A percentile compares a stretch with the other conserved stretches of the same genome.
Evolutionary conservation across 2,888 invertebrate species (phyloP).

Genomic region (Chromoteleia sp.): DNA sequence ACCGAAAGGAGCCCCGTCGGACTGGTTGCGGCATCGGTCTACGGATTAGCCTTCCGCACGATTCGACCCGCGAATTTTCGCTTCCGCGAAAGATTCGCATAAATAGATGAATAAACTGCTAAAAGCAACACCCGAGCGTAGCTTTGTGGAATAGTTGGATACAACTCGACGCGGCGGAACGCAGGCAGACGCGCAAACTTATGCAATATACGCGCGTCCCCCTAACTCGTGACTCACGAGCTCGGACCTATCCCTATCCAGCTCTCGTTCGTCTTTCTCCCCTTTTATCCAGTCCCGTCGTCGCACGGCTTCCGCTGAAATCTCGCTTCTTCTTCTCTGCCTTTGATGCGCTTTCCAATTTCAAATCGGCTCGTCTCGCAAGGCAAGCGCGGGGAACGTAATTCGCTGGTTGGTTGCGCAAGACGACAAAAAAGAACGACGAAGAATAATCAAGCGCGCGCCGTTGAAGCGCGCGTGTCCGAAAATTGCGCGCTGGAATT

Average conservation of each 20-base stretch:
- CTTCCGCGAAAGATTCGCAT: conserved; percentile 27
- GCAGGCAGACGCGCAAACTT: conserved; percentile 78
- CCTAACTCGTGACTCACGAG: conserved; percentile 76
- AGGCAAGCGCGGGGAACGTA: no score
- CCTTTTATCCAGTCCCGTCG: conserved; percentile 58
- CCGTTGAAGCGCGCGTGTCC: background rate
- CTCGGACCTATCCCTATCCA: conserved; percentile 77
- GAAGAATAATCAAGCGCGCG: background rate
- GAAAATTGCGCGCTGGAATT: conserved; percentile 3
- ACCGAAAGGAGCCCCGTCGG: conserved; percentile 76
- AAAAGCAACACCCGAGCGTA: conserved; percentile 12
- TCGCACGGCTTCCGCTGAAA: conserved; percentile 81
- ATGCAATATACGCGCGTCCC: conserved; percentile 82
- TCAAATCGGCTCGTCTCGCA: conserved; percentile 46
- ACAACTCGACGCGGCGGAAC: background rate
- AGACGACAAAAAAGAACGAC: background rate
- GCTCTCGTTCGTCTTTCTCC: conserved; percentile 68
- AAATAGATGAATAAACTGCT: conserved; percentile 28
- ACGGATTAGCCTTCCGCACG: conserved; percentile 63
- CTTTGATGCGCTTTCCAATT: conserved; percentile 79
- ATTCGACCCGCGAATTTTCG: conserved; percentile 54
- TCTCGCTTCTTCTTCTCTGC: conserved; percentile 81
- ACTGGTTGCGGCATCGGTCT: conserved; percentile 47
- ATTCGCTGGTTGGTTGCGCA: background rate
- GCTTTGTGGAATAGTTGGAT: conserved; percentile 2